Conservation (phyloP, 1,140 invertebrate species). For the Macrosteles quadrilineatus region DNA sequence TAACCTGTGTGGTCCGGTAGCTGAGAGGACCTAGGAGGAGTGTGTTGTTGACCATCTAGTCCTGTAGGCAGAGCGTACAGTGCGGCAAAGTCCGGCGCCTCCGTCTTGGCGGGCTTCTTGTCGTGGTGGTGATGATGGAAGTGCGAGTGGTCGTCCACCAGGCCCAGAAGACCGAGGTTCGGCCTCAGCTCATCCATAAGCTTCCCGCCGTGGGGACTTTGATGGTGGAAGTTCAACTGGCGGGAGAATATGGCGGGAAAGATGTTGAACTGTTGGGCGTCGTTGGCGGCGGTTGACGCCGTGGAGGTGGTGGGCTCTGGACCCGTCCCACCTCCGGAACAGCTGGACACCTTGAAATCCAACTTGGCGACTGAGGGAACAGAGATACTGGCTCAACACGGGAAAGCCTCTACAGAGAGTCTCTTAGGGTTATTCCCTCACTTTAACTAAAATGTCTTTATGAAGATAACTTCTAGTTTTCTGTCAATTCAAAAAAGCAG, state of each 20-base stretch:
- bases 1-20: slow-evolving; percentile 61
- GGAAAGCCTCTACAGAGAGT: not conserved
- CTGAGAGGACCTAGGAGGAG: slow-evolving; percentile 56
- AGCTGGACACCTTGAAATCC: slow-evolving; percentile 34
- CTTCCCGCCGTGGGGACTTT: slow-evolving; percentile 48
- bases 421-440: too few species aligned
- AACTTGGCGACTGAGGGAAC: slow-evolving; percentile 19
- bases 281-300: slow-evolving; percentile 40
- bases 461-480: too few species aligned
- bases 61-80: slow-evolving; percentile 60
- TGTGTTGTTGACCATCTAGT: slow-evolving; percentile 54
- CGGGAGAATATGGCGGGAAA: slow-evolving; percentile 86
- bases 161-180: slow-evolving; percentile 74
- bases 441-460: too few species aligned
- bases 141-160: slow-evolving; percentile 69
- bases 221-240: slow-evolving; percentile 70
- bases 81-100: slow-evolving; percentile 76
- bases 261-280: slow-evolving; percentile 81
- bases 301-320: slow-evolving; percentile 15
- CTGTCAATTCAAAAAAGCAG: too few species aligned
- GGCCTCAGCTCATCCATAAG: slow-evolving; percentile 83
- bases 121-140: slow-evolving; percentile 57
- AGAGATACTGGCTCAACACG: not conserved
- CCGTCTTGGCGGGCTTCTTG: slow-evolving; percentile 50
- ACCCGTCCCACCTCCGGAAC: slow-evolving; percentile 26